Base-by-base conservation (phyloP, 2,113 vertebrate species). In the Chascanopsetta lugubris region DNA sequence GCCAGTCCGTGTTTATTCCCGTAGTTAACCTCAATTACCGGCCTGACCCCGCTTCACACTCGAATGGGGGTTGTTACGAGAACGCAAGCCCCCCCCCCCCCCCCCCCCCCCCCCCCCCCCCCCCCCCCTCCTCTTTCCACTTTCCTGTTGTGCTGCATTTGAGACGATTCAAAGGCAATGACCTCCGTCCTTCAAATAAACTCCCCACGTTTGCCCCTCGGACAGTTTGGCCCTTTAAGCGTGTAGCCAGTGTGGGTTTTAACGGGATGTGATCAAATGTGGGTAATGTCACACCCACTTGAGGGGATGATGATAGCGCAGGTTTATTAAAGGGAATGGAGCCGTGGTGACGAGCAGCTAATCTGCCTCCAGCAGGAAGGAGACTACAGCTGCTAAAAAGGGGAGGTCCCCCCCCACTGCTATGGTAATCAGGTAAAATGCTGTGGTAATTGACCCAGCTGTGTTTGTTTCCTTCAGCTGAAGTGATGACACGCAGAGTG, bases 141-240 rank as follows among this genome's bases (percentile, higher is more conserved):
- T 70, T 34, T 61, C 76, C 59, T 73, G 65, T 70, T 61, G 68
- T 51, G 2, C 32, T 75, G 61, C 76, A 75, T 87, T 85, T 72
- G 82, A 86, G 79, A 87, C 78, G 77, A 75, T 68, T 89, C 89
- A 87, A 88, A 90, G 54, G 85, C 85, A 83, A 88, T 74, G 75
- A 85, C 84, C 77, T 78, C 82, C 69, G 77, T 81, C 45, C 77
- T 82, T 85, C 68, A 83, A 76, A 85, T 83, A 86, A 83, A 85
- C 76, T 71, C 80, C 36, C n/a, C 69, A 74, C 75, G 78, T 84
- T 77, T 79, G 69, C 38, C 20, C 29, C 54, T 46, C 46, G 21
- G 61, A 72, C 8, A 68, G 63, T 83, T 84, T 77, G 85, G 63
- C 32, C 67, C 87, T 87, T 87, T 77, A 78, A 72, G 57, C 77